A percentile compares a stretch with the other conserved stretches of the same genome.
phyloP scores from a whole-genome alignment of 2,797 vertebrate species.

The Rhinophrynus dorsalis region DNA sequence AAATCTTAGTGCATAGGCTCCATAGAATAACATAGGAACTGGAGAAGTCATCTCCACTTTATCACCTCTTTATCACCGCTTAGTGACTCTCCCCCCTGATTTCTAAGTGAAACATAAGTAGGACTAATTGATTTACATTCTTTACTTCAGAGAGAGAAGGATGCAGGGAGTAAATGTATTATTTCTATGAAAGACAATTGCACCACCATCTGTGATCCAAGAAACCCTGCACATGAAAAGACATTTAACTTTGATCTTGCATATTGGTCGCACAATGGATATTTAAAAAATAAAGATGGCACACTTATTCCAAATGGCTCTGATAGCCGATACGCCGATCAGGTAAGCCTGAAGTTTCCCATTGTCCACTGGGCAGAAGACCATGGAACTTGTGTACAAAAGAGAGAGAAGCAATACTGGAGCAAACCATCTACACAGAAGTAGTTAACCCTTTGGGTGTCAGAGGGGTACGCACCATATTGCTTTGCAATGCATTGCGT shows the following conservation, averaged over 20 bases:
- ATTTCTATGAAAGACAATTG: slow-evolving; percentile 72
- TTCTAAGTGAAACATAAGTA: neutral
- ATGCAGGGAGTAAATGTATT: slow-evolving; percentile 73
- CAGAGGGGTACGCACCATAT: too few relatives aligned
- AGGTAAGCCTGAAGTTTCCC: slow-evolving; percentile 66
- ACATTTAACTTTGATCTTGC: slow-evolving; percentile 77
- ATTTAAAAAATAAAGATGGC: slow-evolving; percentile 64
- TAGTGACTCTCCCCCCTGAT: too few relatives aligned
- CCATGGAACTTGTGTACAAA: too few relatives aligned
- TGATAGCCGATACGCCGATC: slow-evolving; percentile 70
- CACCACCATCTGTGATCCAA: slow-evolving; percentile 72
- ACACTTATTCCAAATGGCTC: slow-evolving; percentile 70
- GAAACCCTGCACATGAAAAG: slow-evolving; percentile 65
- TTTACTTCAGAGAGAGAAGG: slow-evolving; percentile 70
- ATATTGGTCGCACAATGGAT: slow-evolving; percentile 77
- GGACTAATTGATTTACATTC: neutral
- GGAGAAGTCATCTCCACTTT: too few relatives aligned
- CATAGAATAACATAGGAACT: too few relatives aligned
- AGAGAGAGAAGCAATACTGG: too few relatives aligned
- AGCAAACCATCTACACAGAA: too few relatives aligned
- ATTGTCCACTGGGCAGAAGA: too few relatives aligned
- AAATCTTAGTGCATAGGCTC: too few relatives aligned
- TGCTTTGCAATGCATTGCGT: too few relatives aligned
- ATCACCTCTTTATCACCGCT: too few relatives aligned
- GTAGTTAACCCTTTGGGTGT: too few relatives aligned